phyloP scores from a whole-genome alignment of 2,888 invertebrate species.

The Dione juno region DNA sequence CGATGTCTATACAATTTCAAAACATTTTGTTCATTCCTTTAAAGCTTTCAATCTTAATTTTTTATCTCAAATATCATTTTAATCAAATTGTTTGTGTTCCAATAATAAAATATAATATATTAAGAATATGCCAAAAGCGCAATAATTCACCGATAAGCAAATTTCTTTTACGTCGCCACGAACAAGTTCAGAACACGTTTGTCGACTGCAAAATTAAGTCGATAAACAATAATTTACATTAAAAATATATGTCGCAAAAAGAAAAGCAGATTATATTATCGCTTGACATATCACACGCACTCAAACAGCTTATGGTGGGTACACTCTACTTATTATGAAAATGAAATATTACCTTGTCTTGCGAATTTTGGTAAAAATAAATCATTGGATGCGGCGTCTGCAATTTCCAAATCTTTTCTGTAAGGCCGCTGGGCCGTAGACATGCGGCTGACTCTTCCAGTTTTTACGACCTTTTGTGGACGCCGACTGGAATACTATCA shows the following conservation, averaged over 20 bases:
- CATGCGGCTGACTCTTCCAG: conserved; percentile 42
- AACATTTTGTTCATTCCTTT: neutral
- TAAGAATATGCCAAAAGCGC: conserved; percentile 12
- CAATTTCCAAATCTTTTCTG: conserved; percentile 29
- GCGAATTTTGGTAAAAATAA: neutral
- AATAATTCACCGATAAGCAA: conserved; percentile 36
- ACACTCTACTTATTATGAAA: neutral
- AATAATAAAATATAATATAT: neutral
- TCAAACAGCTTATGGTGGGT: neutral
- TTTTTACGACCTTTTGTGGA: conserved; percentile 45
- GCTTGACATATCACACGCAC: conserved; percentile 5
- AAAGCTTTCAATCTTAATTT: too few relatives aligned
- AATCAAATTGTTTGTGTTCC: neutral
- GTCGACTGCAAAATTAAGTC: conserved; percentile 35
- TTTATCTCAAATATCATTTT: neutral
- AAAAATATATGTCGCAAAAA: conserved; percentile 36
- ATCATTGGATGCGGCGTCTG: neutral
- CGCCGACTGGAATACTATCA: conserved; percentile 42
- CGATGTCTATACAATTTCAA: neutral
- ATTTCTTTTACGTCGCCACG: conserved; percentile 36
- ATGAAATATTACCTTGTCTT: neutral
- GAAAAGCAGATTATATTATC: conserved; percentile 23
- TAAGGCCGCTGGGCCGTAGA: conserved; percentile 23
- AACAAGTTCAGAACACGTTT: conserved; percentile 39
- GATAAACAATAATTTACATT: conserved; percentile 32